Percentiles rank a stretch among this genome's conserved stretches.
These are phyloP conservation scores for Netelia virgata DNA, from an alignment of 2,888 invertebrate genomes.

Conservation along the genomic window DNA sequence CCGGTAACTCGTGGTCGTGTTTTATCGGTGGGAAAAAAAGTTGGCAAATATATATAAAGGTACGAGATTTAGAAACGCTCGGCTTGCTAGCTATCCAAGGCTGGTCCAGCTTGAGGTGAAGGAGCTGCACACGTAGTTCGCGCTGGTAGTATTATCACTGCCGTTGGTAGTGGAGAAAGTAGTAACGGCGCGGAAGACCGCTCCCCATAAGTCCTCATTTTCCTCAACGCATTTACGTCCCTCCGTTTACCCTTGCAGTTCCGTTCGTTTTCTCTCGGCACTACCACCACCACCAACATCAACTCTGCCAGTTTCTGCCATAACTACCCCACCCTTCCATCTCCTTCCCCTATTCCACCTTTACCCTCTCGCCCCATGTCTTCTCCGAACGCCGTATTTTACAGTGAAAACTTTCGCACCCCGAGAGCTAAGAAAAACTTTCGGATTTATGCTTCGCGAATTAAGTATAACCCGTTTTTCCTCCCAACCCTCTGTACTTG, in stretches of 20 bases:
- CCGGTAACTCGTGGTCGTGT: neutral
- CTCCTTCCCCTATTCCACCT: neutral
- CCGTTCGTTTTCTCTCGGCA: constrained; percentile 14
- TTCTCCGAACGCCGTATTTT: constrained; percentile 80
- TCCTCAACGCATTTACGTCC: constrained; percentile 65
- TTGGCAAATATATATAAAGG: constrained; percentile 65
- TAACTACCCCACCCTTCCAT: neutral
- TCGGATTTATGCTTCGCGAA: constrained; percentile 75
- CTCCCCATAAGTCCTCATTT: constrained; percentile 71
- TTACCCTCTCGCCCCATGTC: constrained; percentile 23
- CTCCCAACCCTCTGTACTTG: constrained; percentile 55
- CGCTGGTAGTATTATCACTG: neutral
- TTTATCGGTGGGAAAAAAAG: constrained; percentile 47
- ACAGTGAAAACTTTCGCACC: constrained; percentile 82
- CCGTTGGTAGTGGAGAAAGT: neutral
- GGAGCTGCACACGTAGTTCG: neutral
- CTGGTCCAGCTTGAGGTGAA: constrained; percentile 27
- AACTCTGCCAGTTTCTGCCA: constrained; percentile 1
- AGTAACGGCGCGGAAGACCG: constrained; percentile 23
- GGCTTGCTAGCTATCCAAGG: constrained; percentile 13
- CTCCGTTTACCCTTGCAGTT: constrained; percentile 41
- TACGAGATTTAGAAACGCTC: constrained; percentile 58
- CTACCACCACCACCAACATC: constrained; percentile 10
- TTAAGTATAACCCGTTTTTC: constrained; percentile 74
- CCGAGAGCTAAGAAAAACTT: constrained; percentile 78